Percentiles rank a stretch among this genome's conserved stretches.
Evolutionary conservation across 2,113 vertebrate genomes (phyloP).

Genomic region (Serilophus lunatus): DNA sequence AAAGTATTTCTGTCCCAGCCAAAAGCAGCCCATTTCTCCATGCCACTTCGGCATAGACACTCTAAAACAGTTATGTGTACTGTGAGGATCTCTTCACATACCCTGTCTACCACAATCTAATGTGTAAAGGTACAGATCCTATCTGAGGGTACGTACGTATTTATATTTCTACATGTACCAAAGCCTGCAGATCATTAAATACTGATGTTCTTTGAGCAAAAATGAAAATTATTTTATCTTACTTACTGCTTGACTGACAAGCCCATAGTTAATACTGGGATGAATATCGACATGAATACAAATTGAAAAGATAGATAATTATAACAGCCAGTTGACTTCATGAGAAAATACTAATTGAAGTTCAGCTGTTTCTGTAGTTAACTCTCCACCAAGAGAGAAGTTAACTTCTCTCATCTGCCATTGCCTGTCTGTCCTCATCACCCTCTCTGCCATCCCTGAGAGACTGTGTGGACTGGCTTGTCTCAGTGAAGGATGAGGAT

Average conservation of each 20-base stretch:
- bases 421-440: neutral
- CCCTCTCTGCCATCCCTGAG: neutral
- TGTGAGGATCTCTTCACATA: neutral
- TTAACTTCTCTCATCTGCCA: neutral
- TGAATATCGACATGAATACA: neutral
- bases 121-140: neutral
- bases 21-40: neutral
- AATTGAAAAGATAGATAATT: neutral
- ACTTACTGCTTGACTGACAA: neutral
- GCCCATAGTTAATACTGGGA: neutral
- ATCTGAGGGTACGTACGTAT: neutral
- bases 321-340: neutral
- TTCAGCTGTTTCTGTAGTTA: neutral
- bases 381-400: neutral
- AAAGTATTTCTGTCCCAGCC: neutral
- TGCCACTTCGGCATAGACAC: neutral
- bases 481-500: neutral
- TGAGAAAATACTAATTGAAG: slow-evolving; percentile 22
- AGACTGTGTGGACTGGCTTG: neutral
- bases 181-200: slow-evolving; percentile 35
- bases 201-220: neutral
- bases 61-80: neutral
- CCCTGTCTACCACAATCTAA: neutral
- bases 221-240: neutral
- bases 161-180: neutral